phyloP scores from a whole-genome alignment of 2,888 invertebrate genomes.

The Empis livida region DNA sequence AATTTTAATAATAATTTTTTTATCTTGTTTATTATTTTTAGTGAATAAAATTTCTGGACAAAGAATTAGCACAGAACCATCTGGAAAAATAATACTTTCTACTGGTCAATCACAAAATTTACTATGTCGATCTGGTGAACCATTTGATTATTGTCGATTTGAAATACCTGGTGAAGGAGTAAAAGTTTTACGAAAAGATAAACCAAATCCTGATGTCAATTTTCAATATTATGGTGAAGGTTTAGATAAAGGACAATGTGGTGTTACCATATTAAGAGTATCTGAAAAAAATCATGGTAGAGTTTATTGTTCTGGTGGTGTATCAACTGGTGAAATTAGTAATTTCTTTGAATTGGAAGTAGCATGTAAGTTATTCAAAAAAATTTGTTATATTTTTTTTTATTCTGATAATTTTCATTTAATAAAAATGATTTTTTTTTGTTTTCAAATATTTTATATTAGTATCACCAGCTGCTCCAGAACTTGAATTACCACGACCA shows the following conservation, averaged over 20 bases:
- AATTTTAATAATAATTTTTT: too few species aligned
- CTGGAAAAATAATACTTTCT: background rate
- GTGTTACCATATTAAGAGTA: conserved; percentile 50
- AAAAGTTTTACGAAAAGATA: conserved; percentile 37
- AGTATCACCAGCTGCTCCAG: conserved; percentile 32
- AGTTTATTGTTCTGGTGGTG: conserved; percentile 52
- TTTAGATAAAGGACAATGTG: conserved; percentile 53
- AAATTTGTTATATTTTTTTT: too few species aligned
- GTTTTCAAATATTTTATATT: background rate
- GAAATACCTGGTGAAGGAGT: conserved; percentile 39
- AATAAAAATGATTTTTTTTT: background rate
- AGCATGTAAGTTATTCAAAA: conserved; percentile 68
- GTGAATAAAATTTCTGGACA: background rate
- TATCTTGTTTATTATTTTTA: background rate
- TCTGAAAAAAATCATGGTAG: conserved; percentile 55
- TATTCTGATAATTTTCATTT: too few species aligned
- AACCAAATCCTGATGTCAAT: conserved; percentile 33
- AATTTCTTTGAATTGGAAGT: conserved; percentile 52
- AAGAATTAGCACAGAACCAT: background rate
- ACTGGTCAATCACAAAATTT: conserved; percentile 14
- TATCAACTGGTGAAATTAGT: conserved; percentile 44
- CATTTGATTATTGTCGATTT: conserved; percentile 35
- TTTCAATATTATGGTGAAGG: conserved; percentile 42
- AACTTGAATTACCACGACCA: conserved; percentile 23
- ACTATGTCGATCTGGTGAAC: conserved; percentile 26